Percentiles rank a stretch among this genome's conserved stretches.
phyloP scores from a whole-genome alignment of 2,888 invertebrate species.

The Caenorhabditis drosophilae region DNA sequence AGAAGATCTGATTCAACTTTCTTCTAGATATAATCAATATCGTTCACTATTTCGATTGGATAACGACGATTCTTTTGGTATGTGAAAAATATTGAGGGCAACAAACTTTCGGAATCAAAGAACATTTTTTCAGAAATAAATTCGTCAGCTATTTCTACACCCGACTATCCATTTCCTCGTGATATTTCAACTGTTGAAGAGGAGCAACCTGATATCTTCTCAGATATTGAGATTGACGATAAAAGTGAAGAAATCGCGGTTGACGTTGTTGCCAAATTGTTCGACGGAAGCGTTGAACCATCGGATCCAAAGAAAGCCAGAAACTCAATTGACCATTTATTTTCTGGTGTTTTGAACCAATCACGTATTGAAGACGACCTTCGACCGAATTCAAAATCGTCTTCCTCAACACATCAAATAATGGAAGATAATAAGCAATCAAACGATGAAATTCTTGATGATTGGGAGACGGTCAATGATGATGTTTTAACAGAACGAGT shows the following conservation, averaged over 20 bases:
- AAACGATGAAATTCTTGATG: constrained; percentile 25
- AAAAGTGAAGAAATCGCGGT: constrained; percentile 3
- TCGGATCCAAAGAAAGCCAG: too few species aligned
- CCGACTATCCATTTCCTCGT: neutral
- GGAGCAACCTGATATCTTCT: neutral
- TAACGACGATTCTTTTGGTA: too few species aligned
- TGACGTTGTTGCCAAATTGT: constrained; percentile 4
- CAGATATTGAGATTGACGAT: constrained; percentile 4
- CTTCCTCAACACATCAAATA: neutral
- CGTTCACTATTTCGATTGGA: too few species aligned
- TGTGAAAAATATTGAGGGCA: neutral
- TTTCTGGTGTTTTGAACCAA: neutral
- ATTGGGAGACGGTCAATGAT: constrained; percentile 37
- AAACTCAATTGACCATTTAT: neutral
- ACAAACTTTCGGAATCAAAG: neutral
- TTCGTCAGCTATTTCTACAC: neutral
- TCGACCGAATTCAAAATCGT: neutral
- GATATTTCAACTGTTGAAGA: neutral
- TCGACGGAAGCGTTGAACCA: neutral
- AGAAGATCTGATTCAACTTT: too few species aligned
- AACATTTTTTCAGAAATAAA: neutral
- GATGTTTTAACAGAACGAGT: constrained; percentile 22
- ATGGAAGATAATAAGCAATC: constrained; percentile 6
- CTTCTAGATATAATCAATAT: too few species aligned
- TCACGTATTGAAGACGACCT: neutral